Conservation (phyloP, 2,888 invertebrate species). For the Oxytorus armatus region DNA sequence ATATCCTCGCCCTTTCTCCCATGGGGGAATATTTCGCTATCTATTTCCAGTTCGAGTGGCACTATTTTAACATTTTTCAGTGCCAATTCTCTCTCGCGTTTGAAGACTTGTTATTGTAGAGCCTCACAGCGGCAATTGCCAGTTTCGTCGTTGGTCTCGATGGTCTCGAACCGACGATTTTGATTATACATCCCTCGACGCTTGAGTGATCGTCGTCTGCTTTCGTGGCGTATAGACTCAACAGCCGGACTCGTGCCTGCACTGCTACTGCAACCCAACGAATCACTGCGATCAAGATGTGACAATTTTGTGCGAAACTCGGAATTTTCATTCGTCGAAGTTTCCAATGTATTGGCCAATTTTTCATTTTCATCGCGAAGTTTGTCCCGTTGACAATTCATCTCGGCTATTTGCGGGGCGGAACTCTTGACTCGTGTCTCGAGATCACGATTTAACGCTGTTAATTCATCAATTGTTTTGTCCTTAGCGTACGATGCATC, state of each 20-base stretch:
- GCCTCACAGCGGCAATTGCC: conserved; percentile 56
- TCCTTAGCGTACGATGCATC: conserved; percentile 59
- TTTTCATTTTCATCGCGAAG: not conserved
- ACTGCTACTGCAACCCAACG: conserved; percentile 65
- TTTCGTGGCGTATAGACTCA: conserved; percentile 64
- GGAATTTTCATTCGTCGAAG: conserved; percentile 22
- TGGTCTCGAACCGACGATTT: conserved; percentile 72
- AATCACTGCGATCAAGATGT: conserved; percentile 81
- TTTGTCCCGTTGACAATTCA: conserved; percentile 24
- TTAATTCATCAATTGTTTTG: not conserved
- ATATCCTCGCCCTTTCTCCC: conserved; percentile 78
- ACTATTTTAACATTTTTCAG: conserved; percentile 78
- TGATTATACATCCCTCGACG: conserved; percentile 75
- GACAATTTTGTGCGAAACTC: conserved; percentile 74
- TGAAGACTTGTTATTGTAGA: conserved; percentile 72
- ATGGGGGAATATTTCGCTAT: conserved; percentile 77
- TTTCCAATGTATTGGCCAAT: not conserved
- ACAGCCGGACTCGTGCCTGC: conserved; percentile 74
- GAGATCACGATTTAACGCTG: not conserved
- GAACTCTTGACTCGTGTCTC: conserved; percentile 8
- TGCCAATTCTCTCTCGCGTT: conserved; percentile 77
- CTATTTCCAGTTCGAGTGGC: conserved; percentile 78
- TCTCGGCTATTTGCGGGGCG: conserved; percentile 17
- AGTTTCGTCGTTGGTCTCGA: conserved; percentile 50
- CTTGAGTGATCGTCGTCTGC: conserved; percentile 71